Base-by-base conservation (phyloP, 1,140 invertebrate genomes). In the Aphaenogaster ashmeadi region DNA sequence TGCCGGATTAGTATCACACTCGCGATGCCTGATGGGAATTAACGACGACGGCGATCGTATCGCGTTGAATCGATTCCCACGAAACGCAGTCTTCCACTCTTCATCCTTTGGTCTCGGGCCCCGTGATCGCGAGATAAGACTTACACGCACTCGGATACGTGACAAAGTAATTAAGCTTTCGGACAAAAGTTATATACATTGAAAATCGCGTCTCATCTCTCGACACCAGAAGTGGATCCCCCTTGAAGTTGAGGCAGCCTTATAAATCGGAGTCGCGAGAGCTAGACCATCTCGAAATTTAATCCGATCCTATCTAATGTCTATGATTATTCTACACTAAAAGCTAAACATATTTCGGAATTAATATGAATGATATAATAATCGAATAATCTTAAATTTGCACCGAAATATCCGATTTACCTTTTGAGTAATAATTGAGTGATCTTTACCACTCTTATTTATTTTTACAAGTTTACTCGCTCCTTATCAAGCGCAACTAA, bases 1-100 rank as follows among this genome's bases (percentile, higher is more conserved):
- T 91, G 89, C 89, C 87, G 87, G 86, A 91, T 93, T 93, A 92
- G 84, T 89, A 92, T 91, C 89, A 90, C 44, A 66, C 58, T 75
- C 79, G 79, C 87, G 81, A 87, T 64, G 80, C 88, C 69, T 83
- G 91, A 91, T 81, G 83, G 88, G 89, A 87, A 92, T 92, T 92
- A 91, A 91, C 78, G 83, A 81, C 58, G 90, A 89, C 62, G 67
- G 74, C 87, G 78, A 71, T 84, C 75, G 50, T 90, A 89, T 84
- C 85, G 79, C 87, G 83, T 89, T 77, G 90, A 89, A 87, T 90
- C 75, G 89, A 86, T 89, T 91, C 79, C 47, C 74, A 79, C 74
- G 56, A 86, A 36, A 69, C 56, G 72, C 52, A 52, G 38, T n/a
- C 56, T 72, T 78, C 74, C 33, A 62, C 54, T 56, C 79, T 75